Percentiles rank a stretch among this genome's conserved stretches.
phyloP scores from a whole-genome alignment of 2,888 invertebrate species.

The Archips xylosteana region DNA sequence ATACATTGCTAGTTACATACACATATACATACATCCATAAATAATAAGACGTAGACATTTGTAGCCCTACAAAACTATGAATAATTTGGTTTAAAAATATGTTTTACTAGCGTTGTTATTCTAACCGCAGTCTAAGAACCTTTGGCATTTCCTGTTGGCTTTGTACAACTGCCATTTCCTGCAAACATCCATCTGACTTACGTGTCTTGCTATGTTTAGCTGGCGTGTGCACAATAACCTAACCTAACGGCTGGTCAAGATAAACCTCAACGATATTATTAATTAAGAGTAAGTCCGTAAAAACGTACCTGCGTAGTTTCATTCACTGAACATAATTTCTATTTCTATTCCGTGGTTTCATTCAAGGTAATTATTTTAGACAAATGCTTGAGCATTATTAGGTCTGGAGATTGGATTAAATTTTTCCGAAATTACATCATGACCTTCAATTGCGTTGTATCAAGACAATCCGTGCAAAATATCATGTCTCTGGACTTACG shows the following conservation, averaged over 20 bases:
- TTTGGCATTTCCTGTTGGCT: constrained; percentile 29
- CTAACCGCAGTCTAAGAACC: constrained; percentile 19
- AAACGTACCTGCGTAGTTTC: not conserved
- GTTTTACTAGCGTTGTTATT: not conserved
- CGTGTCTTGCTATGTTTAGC: constrained; percentile 23
- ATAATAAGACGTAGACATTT: not conserved
- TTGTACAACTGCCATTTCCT: constrained; percentile 34
- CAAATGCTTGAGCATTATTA: too few species aligned
- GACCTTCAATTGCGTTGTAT: too few species aligned
- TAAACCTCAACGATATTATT: not conserved
- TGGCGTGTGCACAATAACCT: constrained; percentile 1
- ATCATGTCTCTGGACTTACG: too few species aligned
- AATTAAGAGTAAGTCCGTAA: not conserved
- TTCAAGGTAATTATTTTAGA: too few species aligned
- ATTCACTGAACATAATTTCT: too few species aligned
- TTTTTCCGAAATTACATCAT: too few species aligned
- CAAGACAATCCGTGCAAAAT: too few species aligned
- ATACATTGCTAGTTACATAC: too few species aligned
- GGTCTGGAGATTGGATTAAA: too few species aligned
- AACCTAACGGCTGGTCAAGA: not conserved
- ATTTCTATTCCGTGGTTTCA: not conserved
- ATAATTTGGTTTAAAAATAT: constrained; percentile 22
- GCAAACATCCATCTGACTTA: constrained; percentile 22
- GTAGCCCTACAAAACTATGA: not conserved
- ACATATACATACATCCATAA: not conserved